These are phyloP conservation scores for Sparus aurata DNA, from an alignment of 2,797 vertebrate species.

Conservation along the genomic window DNA sequence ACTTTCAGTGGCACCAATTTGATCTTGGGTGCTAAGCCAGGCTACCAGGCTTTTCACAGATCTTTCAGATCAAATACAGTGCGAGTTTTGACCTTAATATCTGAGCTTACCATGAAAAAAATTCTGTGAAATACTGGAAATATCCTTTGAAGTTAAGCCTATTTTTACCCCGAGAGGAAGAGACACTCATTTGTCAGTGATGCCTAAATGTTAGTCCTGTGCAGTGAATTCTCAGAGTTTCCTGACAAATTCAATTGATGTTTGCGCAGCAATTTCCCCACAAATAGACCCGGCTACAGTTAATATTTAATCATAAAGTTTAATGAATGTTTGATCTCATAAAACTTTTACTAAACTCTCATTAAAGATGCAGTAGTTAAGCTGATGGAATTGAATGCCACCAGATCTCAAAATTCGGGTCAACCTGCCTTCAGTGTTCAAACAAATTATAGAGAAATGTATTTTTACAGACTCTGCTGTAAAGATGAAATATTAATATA, in stretches of 20 bases:
- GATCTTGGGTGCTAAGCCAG: constrained; percentile 69
- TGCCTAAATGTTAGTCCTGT: constrained; percentile 45
- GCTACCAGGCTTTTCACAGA: constrained; percentile 64
- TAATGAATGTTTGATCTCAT: constrained; percentile 26
- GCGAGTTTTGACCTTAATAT: constrained; percentile 58
- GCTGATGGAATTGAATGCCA: constrained; percentile 14
- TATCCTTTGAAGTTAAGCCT: constrained; percentile 70
- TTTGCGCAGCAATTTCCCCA: constrained; percentile 23
- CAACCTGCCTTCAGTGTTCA: constrained; percentile 11
- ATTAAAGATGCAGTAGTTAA: constrained; percentile 26
- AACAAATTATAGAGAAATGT: constrained; percentile 12
- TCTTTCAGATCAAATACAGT: constrained; percentile 69
- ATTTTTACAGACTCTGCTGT: neutral
- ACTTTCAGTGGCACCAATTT: constrained; percentile 68
- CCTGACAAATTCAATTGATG: constrained; percentile 33
- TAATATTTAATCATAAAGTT: constrained; percentile 33
- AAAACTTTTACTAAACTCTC: constrained; percentile 15
- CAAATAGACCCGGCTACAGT: constrained; percentile 35
- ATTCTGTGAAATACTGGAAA: constrained; percentile 54
- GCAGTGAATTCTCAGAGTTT: constrained; percentile 44
- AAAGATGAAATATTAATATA: too few species aligned
- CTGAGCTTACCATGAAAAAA: constrained; percentile 46
- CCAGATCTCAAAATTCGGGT: constrained; percentile 15
- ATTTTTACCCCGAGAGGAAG: constrained; percentile 54
- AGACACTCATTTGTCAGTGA: constrained; percentile 59